phyloP scores from a whole-genome alignment of 2,888 invertebrate species.

The Agonopterix arenella region DNA sequence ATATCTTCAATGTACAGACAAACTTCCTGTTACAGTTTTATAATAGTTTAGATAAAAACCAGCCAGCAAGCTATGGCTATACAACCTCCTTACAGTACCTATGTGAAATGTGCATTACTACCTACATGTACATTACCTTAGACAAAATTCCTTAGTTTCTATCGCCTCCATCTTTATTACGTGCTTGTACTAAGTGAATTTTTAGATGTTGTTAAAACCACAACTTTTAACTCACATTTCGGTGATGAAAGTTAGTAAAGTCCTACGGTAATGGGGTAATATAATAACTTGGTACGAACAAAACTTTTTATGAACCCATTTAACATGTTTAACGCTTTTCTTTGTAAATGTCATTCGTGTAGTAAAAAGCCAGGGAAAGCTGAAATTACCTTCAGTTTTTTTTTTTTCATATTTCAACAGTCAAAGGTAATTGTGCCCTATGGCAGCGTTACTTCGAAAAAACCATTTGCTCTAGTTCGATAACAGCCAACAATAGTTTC shows the following conservation, averaged over 20 bases:
- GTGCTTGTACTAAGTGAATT: conserved; percentile 1
- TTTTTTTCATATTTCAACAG: background rate
- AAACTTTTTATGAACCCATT: conserved; percentile 6
- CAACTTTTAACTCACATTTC: conserved; percentile 1
- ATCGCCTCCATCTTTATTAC: no score
- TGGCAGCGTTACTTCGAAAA: conserved; percentile 3
- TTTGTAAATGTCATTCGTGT: conserved; percentile 3
- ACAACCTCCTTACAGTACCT: no score
- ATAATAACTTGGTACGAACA: conserved; percentile 2
- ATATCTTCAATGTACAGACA: no score
- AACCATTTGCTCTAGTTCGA: conserved; percentile 35
- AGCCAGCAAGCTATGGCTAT: no score
- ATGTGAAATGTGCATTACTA: no score
- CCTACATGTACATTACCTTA: no score
- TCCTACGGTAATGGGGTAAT: background rate
- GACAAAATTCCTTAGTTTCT: no score
- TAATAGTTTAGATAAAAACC: no score
- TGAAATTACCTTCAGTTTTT: conserved; percentile 5
- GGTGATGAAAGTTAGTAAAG: background rate
- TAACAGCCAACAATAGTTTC: conserved; percentile 39
- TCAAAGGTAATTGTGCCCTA: background rate
- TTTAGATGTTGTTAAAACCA: conserved; percentile 3
- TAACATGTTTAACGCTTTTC: conserved; percentile 1
- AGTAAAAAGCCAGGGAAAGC: background rate
- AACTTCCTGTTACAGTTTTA: no score